phyloP scores from a whole-genome alignment of 1,140 invertebrate genomes.

The roundworm (Caenorhabditis elegans) region WBcel235 BX284606.5:8011001-8011500 shows the following conservation, averaged over 20 bases:
- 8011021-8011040: background rate
- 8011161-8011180: no score
- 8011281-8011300: background rate
- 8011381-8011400: background rate
- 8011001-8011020: no score
- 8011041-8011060: background rate
- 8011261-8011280: background rate
- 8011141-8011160: no score
- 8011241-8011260: background rate
- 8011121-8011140: no score
- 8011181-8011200: no score
- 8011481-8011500: no score
- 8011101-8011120: no score
- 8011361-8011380: background rate
- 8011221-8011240: no score
- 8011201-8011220: no score
- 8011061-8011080: slow-evolving; percentile 23
- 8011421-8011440: background rate
- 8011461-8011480: no score
- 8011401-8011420: background rate
- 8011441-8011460: no score
- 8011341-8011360: background rate
- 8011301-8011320: background rate
- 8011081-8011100: background rate
- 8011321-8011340: background rate